Conservation (phyloP, 2,113 vertebrate species). For the Natator depressus region DNA sequence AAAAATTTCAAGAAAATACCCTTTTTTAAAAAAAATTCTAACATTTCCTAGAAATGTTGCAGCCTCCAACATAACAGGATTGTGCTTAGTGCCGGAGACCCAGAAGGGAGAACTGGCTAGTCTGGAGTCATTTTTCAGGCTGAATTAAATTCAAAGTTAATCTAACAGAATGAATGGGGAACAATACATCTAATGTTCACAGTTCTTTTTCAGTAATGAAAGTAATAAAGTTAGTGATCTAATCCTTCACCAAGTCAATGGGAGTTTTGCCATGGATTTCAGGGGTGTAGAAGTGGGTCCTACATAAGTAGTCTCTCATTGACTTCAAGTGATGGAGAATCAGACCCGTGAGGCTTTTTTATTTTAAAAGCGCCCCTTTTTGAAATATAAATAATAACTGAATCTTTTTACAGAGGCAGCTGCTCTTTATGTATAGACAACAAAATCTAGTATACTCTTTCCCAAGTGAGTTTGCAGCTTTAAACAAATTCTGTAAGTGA, state of each 20-base stretch:
- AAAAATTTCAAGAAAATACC: not conserved
- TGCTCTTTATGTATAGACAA: not conserved
- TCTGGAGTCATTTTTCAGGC: not conserved
- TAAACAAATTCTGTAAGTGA: not conserved
- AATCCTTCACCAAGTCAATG: accelerated
- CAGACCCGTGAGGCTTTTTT: accelerated
- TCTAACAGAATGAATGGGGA: accelerated
- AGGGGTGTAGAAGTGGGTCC: not conserved
- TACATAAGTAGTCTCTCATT: not conserved
- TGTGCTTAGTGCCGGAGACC: not conserved
- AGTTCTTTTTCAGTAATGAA: not conserved
- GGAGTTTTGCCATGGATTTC: not conserved
- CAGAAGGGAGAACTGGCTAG: accelerated
- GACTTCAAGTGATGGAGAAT: not conserved
- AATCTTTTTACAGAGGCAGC: conserved; percentile 10
- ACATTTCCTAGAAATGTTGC: not conserved
- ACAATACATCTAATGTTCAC: not conserved
- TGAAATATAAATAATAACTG: conserved; percentile 3
- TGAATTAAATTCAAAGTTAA: not conserved
- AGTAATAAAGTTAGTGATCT: not conserved
- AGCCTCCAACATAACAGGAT: accelerated
- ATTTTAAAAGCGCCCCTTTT: not conserved
- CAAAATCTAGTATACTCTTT: not conserved
- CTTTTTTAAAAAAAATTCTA: not conserved
- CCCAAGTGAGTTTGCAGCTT: not conserved